These are phyloP conservation scores for Caenorhabditis angaria DNA, from an alignment of 2,888 invertebrate species.

Conservation along the genomic window DNA sequence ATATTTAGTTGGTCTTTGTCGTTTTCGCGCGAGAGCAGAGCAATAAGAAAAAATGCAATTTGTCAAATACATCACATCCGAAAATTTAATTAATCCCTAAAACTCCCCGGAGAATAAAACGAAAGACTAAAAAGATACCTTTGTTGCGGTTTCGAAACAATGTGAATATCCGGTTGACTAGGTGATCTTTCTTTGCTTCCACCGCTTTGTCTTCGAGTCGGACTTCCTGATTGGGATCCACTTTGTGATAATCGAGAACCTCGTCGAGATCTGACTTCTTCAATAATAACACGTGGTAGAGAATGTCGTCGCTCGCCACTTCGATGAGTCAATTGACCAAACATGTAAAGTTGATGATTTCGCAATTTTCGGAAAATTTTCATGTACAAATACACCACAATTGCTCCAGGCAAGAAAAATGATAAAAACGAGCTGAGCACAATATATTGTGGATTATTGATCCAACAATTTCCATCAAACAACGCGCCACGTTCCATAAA, in stretches of 20 bases:
- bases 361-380: slow-evolving; percentile 62
- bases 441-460: slow-evolving; percentile 63
- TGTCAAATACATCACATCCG: slow-evolving; percentile 15
- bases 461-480: slow-evolving; percentile 56
- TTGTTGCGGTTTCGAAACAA: slow-evolving; percentile 52
- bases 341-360: slow-evolving; percentile 62
- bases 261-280: slow-evolving; percentile 56
- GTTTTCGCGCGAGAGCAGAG: slow-evolving; percentile 12
- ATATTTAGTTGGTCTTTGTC: slow-evolving; percentile 17
- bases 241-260: slow-evolving; percentile 59
- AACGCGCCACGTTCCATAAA: slow-evolving; percentile 52
- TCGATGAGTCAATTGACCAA: slow-evolving; percentile 50
- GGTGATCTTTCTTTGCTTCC: slow-evolving; percentile 59
- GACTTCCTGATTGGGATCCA: slow-evolving; percentile 55
- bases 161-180: slow-evolving; percentile 61
- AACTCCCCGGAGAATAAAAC: not conserved
- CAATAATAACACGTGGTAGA: slow-evolving; percentile 61
- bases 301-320: slow-evolving; percentile 44
- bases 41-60: not conserved
- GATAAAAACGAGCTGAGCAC: slow-evolving; percentile 59
- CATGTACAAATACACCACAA: slow-evolving; percentile 60
- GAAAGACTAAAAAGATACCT: slow-evolving; percentile 32
- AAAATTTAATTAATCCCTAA: not conserved
- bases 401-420: slow-evolving; percentile 62
- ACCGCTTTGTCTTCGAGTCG: slow-evolving; percentile 50